Evolutionary conservation across 2,888 invertebrate genomes (phyloP).

Genomic region (Slavum lentiscoides): DNA sequence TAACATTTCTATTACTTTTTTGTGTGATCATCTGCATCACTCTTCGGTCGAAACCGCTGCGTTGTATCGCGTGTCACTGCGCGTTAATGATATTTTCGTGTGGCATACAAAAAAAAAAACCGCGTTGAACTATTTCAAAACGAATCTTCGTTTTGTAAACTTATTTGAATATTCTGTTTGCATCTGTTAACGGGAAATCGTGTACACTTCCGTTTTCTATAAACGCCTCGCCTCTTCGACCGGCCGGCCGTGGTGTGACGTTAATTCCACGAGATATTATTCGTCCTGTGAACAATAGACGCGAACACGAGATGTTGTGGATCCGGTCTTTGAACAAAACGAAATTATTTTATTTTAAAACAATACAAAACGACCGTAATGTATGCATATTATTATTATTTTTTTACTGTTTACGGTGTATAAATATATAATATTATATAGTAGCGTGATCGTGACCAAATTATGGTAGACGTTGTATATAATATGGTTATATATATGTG

Average conservation of each 20-base stretch:
- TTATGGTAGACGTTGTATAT: conserved; percentile 1
- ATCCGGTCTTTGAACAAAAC: conserved; percentile 44
- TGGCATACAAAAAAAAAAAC: neutral
- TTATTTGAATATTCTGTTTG: conserved; percentile 43
- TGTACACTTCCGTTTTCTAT: conserved; percentile 49
- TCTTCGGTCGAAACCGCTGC: too few relatives aligned
- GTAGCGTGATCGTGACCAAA: conserved; percentile 11
- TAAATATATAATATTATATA: neutral
- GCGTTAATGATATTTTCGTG: neutral
- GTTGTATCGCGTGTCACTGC: too few relatives aligned
- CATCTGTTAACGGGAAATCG: conserved; percentile 46
- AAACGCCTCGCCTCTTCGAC: neutral
- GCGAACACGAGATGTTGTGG: neutral
- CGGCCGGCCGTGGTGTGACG: too few relatives aligned
- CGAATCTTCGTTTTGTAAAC: neutral
- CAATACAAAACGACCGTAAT: conserved; percentile 24
- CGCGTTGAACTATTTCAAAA: neutral
- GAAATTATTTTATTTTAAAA: conserved; percentile 2
- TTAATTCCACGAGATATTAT: neutral
- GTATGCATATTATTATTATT: neutral
- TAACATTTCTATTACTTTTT: too few relatives aligned
- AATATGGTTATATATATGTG: too few relatives aligned
- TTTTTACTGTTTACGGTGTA: too few relatives aligned
- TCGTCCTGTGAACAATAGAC: conserved; percentile 23
- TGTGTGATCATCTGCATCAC: too few relatives aligned